Evolutionary conservation across 2,888 invertebrate species (phyloP).

Genomic region (Sericinus montela): DNA sequence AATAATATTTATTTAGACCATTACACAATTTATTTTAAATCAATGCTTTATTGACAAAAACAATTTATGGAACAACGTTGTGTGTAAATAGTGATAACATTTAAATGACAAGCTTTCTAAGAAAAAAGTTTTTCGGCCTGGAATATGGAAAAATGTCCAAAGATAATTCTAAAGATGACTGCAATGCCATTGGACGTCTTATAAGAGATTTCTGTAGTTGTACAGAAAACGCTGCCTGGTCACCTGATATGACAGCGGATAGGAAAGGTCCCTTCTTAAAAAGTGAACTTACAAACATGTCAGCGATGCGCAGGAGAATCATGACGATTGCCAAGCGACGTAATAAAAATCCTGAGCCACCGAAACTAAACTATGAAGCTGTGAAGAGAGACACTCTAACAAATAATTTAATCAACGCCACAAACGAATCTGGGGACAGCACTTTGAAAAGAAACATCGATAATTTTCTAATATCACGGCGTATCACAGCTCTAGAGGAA

Average conservation of each 20-base stretch:
- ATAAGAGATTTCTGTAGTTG: conserved; percentile 74
- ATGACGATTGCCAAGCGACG: conserved; percentile 64
- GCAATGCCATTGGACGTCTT: conserved; percentile 66
- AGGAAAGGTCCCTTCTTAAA: conserved; percentile 63
- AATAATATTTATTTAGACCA: too few relatives aligned
- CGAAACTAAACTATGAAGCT: conserved; percentile 37
- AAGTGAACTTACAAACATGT: conserved; percentile 71
- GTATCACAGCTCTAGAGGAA: conserved; percentile 64
- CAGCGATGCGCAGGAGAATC: conserved; percentile 64
- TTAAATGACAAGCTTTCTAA: conserved; percentile 19
- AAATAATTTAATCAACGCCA: conserved; percentile 58
- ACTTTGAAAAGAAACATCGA: conserved; percentile 64
- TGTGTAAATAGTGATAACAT: neutral
- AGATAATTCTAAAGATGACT: conserved; percentile 53
- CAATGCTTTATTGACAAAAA: too few relatives aligned
- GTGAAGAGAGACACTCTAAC: conserved; percentile 48
- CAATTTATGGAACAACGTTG: neutral
- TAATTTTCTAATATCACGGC: conserved; percentile 56
- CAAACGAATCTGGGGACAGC: conserved; percentile 62
- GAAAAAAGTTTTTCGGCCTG: conserved; percentile 13
- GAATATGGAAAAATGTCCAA: conserved; percentile 56
- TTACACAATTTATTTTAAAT: too few relatives aligned
- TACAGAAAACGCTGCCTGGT: conserved; percentile 73
- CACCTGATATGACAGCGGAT: conserved; percentile 69
- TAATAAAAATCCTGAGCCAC: conserved; percentile 51